Percentiles rank a stretch among this genome's conserved stretches.
phyloP scores from a whole-genome alignment of 2,113 vertebrate genomes.

The Trichechus manatus region DNA sequence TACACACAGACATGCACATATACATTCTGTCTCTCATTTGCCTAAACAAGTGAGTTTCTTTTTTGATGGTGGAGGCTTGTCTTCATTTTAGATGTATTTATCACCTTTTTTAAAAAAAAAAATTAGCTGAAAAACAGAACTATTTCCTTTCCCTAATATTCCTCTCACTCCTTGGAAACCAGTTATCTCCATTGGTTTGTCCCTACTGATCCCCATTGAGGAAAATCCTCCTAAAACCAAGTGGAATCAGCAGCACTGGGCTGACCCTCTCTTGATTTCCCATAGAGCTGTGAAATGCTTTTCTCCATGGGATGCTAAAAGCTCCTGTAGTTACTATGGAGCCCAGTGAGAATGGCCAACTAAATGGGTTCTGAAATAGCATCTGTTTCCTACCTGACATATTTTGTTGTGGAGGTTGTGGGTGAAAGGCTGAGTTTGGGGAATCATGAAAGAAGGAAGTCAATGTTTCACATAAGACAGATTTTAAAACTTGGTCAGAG shows the following conservation, averaged over 20 bases:
- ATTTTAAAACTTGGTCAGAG: slow-evolving; percentile 11
- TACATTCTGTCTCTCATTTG: neutral
- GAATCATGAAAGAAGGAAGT: neutral
- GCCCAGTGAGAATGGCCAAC: slow-evolving; percentile 7
- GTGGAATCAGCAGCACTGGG: neutral
- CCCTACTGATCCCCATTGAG: neutral
- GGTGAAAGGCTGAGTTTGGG: neutral
- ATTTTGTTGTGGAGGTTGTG: slow-evolving; percentile 4
- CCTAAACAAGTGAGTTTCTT: neutral
- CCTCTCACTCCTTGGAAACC: slow-evolving; percentile 21
- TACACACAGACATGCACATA: neutral
- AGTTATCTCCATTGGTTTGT: neutral
- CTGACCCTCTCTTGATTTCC: slow-evolving; percentile 3
- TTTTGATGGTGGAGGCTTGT: neutral
- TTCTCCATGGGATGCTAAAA: slow-evolving; percentile 2
- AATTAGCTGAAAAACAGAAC: neutral
- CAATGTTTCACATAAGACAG: neutral
- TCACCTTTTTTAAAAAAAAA: neutral
- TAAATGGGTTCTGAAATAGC: slow-evolving; percentile 11
- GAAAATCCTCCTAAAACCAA: slow-evolving; percentile 40
- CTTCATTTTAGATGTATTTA: slow-evolving; percentile 31
- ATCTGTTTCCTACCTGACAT: slow-evolving; percentile 30
- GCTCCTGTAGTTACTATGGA: neutral
- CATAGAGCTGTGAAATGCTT: neutral
- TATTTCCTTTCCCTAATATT: neutral